Base-by-base conservation (phyloP, 2,113 vertebrate species). In the Tricholaema leucomelas region DNA sequence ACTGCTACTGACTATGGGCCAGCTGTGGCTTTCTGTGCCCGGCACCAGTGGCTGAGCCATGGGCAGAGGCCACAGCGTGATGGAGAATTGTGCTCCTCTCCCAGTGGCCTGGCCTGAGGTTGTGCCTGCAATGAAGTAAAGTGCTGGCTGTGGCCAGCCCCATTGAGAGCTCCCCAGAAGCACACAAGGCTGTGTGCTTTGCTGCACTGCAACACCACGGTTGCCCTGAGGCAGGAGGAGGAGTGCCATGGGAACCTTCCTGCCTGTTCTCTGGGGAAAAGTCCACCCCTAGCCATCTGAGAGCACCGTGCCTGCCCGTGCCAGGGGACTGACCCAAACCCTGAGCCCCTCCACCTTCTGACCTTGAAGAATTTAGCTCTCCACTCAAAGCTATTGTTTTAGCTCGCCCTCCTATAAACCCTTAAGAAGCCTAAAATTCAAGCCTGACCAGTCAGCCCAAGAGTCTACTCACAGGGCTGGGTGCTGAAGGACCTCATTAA, bases 391-490 rank as follows among this genome's bases (percentile, higher is more conserved):
- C 91, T 24, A 60, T 33, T 31, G 81, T 91, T 94, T 88, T 55
- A 94, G 61, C 72, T 94, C 76, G 85, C 79, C 88, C 65, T 63
- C 90, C 93, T 89, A 92, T 92, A 93, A 92, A 92, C 28, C 35
- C 65, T 88, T 95, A 88, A 92, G 90, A 94, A 90, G 82, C 76
- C 87, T 91, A 92, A 90, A 96, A 83, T 93, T 94, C 82, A 52
- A 77, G 93, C 75, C 85, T 54, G 80, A 92, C 88, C 87, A 78
- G 85, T 56, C 65, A 36, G 67, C 36, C 72, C 0, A 2, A 52
- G n/a, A 87, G 65, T 33, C 42, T 31, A 31, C 35, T 1, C 73
- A 17, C 7, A 17, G 71, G 75, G 72, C 75, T 52, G 35, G 85
- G 85, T 6, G 1, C 64, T 71, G 9, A 9, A 80, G 60, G 69